phyloP scores from a whole-genome alignment of 2,797 vertebrate genomes.

The Chrysocyon brachyurus region DNA sequence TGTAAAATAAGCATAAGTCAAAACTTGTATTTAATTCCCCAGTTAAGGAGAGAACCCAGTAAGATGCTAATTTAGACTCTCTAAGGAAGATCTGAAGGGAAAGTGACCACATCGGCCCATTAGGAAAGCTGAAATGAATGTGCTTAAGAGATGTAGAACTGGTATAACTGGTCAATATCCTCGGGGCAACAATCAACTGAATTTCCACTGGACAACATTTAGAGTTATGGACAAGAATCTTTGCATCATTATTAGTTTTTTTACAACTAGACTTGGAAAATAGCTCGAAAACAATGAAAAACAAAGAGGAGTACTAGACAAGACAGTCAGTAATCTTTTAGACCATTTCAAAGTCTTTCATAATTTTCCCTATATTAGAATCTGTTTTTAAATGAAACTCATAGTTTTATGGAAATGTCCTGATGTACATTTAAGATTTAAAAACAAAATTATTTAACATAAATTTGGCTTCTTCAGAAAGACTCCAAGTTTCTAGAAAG shows the following conservation, averaged over 20 bases:
- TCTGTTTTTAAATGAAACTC: neutral
- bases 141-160: neutral
- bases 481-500: neutral
- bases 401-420: neutral
- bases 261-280: neutral
- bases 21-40: slow-evolving; percentile 10
- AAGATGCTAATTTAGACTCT: neutral
- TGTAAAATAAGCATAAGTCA: neutral
- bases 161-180: neutral
- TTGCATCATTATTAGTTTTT: neutral
- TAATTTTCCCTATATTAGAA: neutral
- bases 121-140: neutral
- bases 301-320: neutral
- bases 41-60: neutral
- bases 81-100: neutral
- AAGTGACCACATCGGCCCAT: neutral
- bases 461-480: slow-evolving; percentile 14
- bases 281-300: neutral
- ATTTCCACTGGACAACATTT: neutral
- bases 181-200: neutral
- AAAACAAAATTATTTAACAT: neutral
- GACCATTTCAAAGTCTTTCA: neutral
- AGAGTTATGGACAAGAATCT: neutral
- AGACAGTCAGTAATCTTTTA: neutral
- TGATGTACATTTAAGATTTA: neutral